A percentile compares a stretch with the other conserved stretches of the same genome.
Evolutionary conservation across 2,888 invertebrate genomes (phyloP).

Genomic region (Ditula angustiorana): DNA sequence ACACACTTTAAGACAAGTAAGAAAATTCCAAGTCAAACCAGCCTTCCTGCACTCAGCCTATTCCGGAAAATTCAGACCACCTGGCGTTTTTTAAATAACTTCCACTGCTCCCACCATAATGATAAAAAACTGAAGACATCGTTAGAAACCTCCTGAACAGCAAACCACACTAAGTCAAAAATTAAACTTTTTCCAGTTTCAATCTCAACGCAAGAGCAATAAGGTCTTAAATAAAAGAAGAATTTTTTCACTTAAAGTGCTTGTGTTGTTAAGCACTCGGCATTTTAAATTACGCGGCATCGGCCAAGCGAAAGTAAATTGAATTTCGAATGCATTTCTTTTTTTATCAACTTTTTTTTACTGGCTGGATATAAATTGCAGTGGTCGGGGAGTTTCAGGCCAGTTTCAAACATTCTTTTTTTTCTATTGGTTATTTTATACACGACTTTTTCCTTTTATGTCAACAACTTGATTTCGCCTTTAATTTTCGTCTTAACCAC

Average conservation of each 20-base stretch:
- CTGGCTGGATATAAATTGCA: constrained; percentile 49
- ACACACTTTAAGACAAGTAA: no score
- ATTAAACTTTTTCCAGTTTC: not conserved
- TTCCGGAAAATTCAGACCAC: not conserved
- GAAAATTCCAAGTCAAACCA: no score
- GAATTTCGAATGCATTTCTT: constrained; percentile 56
- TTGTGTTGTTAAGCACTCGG: not conserved
- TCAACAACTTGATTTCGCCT: no score
- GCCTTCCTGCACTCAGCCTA: no score
- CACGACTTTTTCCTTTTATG: no score
- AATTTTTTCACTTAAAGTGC: not conserved
- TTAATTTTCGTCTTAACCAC: no score
- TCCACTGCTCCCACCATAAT: not conserved
- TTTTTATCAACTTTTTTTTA: constrained; percentile 49
- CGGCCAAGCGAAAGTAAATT: constrained; percentile 54
- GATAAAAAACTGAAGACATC: constrained; percentile 1
- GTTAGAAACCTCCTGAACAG: not conserved
- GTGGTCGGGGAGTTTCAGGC: constrained; percentile 30
- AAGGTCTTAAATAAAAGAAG: not conserved
- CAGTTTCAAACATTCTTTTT: no score
- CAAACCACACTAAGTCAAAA: not conserved
- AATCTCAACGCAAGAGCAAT: not conserved
- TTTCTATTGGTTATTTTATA: no score
- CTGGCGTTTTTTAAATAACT: not conserved
- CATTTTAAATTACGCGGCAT: constrained; percentile 21